Conservation (phyloP, 2,888 invertebrate genomes). For the Zeuzera pyrina region DNA sequence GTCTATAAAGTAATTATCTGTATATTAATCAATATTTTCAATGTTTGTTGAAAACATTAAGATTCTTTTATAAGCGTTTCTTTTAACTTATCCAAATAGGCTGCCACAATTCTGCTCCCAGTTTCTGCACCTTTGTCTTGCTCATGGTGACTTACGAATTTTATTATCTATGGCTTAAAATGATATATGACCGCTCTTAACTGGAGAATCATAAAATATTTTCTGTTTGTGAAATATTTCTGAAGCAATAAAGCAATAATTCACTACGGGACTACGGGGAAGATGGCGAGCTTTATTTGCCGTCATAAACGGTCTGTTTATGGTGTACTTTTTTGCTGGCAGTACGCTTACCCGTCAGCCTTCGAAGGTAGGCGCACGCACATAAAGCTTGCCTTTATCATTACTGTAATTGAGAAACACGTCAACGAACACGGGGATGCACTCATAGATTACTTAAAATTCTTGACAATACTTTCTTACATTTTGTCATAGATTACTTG, state of each 20-base stretch:
- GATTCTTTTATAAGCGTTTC: too few relatives aligned
- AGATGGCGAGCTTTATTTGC: conserved; percentile 70
- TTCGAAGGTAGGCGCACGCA: conserved; percentile 23
- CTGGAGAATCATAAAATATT: conserved; percentile 73
- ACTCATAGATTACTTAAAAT: too few relatives aligned
- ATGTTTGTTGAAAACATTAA: too few relatives aligned
- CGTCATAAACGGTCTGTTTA: conserved; percentile 69
- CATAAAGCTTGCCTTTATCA: conserved; percentile 55
- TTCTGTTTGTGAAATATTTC: conserved; percentile 74
- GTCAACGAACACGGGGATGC: too few relatives aligned
- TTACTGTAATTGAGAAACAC: conserved; percentile 40
- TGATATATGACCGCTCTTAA: conserved; percentile 70
- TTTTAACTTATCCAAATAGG: too few relatives aligned
- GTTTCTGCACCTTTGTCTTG: conserved; percentile 28
- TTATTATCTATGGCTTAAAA: conserved; percentile 73
- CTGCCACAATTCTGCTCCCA: neutral
- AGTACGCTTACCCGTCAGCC: conserved; percentile 19
- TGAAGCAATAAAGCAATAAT: conserved; percentile 73
- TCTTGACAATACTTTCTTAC: too few relatives aligned
- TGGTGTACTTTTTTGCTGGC: conserved; percentile 64
- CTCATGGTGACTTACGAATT: conserved; percentile 65
- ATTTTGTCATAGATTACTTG: too few relatives aligned
- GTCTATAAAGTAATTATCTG: too few relatives aligned
- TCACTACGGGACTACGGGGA: conserved; percentile 70
- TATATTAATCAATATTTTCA: too few relatives aligned